Conservation (phyloP, 1,140 invertebrate genomes). For the Aradophagus sp. region DNA sequence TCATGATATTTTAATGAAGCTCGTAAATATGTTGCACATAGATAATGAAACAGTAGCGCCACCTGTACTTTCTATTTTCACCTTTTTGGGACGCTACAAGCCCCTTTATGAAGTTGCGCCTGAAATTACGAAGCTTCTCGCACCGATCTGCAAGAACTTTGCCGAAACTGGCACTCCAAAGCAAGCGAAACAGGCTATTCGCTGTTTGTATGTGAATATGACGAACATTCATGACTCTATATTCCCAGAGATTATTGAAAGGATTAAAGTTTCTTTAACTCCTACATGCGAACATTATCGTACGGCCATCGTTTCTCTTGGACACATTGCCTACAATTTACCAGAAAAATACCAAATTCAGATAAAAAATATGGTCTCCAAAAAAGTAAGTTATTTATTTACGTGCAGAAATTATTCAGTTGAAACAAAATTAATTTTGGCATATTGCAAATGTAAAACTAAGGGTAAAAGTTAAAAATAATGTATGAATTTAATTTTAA, state of each 20-base stretch:
- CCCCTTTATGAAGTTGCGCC: conserved; percentile 85
- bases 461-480: too few relatives aligned
- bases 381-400: conserved; percentile 84
- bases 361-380: conserved; percentile 95
- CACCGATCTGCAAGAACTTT: conserved; percentile 90
- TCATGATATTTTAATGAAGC: conserved; percentile 85
- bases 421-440: too few relatives aligned
- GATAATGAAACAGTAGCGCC: conserved; percentile 90
- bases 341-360: conserved; percentile 90
- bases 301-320: conserved; percentile 93
- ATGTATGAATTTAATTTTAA: neutral
- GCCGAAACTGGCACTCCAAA: conserved; percentile 92
- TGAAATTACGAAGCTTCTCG: conserved; percentile 82
- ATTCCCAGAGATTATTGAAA: conserved; percentile 91
- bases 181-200: conserved; percentile 96
- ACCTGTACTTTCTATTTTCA: conserved; percentile 86
- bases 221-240: conserved; percentile 85
- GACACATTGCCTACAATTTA: conserved; percentile 94
- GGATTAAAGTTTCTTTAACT: conserved; percentile 83
- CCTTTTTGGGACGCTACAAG: conserved; percentile 90
- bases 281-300: conserved; percentile 90
- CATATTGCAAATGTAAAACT: too few relatives aligned
- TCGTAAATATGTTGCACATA: conserved; percentile 85
- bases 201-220: conserved; percentile 92
- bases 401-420: too few relatives aligned